Evolutionary conservation across 2,797 vertebrate genomes (phyloP).

Genomic region (Sebastes trivittatus): DNA sequence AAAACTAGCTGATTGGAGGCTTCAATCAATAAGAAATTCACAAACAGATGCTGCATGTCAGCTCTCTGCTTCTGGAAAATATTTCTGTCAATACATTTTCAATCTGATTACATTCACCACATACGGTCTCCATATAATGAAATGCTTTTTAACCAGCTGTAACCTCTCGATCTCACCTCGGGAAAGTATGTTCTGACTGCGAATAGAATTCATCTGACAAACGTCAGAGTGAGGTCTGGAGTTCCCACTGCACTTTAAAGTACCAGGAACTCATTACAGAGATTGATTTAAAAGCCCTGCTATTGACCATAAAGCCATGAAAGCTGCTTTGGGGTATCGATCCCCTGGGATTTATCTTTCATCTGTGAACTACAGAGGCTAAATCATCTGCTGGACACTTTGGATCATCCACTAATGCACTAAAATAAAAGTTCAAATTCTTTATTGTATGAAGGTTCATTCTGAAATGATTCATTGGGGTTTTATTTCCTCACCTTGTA

Average conservation of each 20-base stretch:
- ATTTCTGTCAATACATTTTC: constrained; percentile 42
- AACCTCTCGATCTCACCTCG: constrained; percentile 50
- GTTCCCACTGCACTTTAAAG: constrained; percentile 77
- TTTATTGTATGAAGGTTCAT: constrained; percentile 14
- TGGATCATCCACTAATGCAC: constrained; percentile 66
- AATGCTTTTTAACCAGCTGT: constrained; percentile 51
- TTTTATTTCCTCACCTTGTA: constrained; percentile 87
- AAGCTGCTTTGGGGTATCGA: constrained; percentile 75
- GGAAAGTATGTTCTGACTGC: constrained; percentile 59
- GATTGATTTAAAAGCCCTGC: constrained; percentile 83
- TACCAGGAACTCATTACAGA: constrained; percentile 81
- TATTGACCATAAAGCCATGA: constrained; percentile 80
- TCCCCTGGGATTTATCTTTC: constrained; percentile 78
- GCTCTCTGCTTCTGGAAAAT: constrained; percentile 30
- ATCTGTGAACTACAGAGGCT: constrained; percentile 73
- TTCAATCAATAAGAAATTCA: constrained; percentile 54
- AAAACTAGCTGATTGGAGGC: constrained; percentile 31
- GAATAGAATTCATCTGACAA: constrained; percentile 80
- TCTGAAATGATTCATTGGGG: not conserved
- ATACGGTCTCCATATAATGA: constrained; percentile 18
- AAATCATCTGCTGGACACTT: constrained; percentile 68
- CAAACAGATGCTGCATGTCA: constrained; percentile 40
- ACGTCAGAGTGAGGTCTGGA: constrained; percentile 65
- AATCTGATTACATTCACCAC: constrained; percentile 21
- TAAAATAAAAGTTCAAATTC: constrained; percentile 51